These are phyloP conservation scores for Hafferia zeledoni DNA, from an alignment of 2,797 vertebrate species.

Conservation along the genomic window DNA sequence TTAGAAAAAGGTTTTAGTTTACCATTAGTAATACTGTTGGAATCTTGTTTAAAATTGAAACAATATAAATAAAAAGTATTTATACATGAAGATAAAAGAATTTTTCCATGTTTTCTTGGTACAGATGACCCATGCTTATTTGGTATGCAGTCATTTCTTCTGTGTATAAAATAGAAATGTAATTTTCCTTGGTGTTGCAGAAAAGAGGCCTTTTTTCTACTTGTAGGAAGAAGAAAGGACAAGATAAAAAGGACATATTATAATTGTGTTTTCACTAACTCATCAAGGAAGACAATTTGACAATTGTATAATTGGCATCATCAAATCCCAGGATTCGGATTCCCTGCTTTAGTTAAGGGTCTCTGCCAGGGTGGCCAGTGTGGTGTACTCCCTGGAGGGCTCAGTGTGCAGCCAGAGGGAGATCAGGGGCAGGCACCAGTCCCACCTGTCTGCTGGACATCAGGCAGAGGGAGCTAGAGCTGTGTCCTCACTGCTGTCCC, in stretches of 20 bases:
- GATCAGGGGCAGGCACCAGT: too few species aligned
- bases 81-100: conserved; percentile 40
- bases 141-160: not conserved
- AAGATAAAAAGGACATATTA: not conserved
- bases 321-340: not conserved
- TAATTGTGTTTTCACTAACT: not conserved
- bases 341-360: not conserved
- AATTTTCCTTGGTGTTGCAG: not conserved
- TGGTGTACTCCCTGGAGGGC: not conserved
- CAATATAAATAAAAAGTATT: conserved; percentile 61
- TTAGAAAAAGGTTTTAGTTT: conserved; percentile 59
- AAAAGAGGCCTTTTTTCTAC: not conserved
- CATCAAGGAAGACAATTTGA: not conserved
- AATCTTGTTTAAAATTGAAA: conserved; percentile 72
- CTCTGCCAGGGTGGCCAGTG: not conserved
- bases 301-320: rapidly evolving
- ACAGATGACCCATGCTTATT: not conserved
- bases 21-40: conserved; percentile 56
- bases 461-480: not conserved
- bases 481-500: too few species aligned
- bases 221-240: not conserved
- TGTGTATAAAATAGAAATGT: not conserved
- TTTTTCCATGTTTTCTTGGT: conserved; percentile 16
- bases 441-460: not conserved
- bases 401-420: not conserved